phyloP scores from a whole-genome alignment of 2,113 vertebrate genomes.

The Bubo scandiacus region DNA sequence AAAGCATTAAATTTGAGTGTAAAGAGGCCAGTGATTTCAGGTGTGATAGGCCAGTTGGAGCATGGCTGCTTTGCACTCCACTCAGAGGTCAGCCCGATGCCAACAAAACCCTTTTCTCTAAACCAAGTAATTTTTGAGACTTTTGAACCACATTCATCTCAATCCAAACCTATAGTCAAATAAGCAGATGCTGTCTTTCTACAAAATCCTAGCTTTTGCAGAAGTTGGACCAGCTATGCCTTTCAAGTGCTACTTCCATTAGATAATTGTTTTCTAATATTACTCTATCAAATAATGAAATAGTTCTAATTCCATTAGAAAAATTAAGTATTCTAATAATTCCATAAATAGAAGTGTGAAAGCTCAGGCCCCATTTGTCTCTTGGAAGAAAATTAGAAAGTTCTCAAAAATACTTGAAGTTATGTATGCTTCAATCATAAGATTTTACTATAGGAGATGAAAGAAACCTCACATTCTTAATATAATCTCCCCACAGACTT shows the following conservation, averaged over 20 bases:
- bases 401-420: background rate
- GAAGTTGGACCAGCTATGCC: background rate
- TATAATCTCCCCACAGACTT: background rate
- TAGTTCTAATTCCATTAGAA: background rate
- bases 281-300: background rate
- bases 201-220: background rate
- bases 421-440: background rate
- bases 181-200: background rate
- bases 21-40: background rate
- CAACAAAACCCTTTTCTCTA: background rate
- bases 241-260: background rate
- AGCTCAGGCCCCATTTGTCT: background rate
- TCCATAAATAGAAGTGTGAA: background rate
- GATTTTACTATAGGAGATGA: background rate
- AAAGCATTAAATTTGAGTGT: background rate
- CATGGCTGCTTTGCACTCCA: background rate
- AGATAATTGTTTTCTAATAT: background rate
- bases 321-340: background rate
- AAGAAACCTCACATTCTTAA: background rate
- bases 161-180: background rate
- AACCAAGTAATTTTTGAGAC: background rate
- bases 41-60: background rate
- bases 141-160: background rate
- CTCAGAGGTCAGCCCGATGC: background rate
- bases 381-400: background rate